Evolutionary conservation across 2,888 invertebrate species (phyloP).

Genomic region (Sesamia inferens): DNA sequence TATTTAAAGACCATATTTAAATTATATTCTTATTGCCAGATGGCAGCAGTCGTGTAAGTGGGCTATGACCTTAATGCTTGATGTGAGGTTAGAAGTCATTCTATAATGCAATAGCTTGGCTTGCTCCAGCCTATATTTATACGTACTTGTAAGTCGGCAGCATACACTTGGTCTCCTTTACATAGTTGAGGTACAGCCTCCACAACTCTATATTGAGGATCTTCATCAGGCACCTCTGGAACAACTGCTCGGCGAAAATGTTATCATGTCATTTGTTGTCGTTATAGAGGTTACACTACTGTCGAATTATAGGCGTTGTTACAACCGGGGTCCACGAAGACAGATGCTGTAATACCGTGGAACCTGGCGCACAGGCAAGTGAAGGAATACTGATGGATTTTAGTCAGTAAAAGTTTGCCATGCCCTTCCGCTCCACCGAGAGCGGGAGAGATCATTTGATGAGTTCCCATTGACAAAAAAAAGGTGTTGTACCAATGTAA

Average conservation of each 20-base stretch:
- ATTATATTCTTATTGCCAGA: too few species aligned
- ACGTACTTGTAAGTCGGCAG: conserved; percentile 97
- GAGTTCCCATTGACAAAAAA: too few species aligned
- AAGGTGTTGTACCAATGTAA: neutral
- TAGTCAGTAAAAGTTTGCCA: too few species aligned
- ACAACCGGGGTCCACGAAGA: neutral
- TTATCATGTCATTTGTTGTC: conserved; percentile 33
- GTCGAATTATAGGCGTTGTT: conserved; percentile 12
- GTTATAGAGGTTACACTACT: neutral
- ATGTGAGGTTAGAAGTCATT: neutral
- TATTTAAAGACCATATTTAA: too few species aligned
- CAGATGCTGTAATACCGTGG: too few species aligned
- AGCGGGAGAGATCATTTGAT: too few species aligned
- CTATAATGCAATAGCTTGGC: neutral
- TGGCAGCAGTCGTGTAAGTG: too few species aligned
- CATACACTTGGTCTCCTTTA: conserved; percentile 98
- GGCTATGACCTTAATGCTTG: neutral
- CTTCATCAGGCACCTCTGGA: conserved; percentile 99
- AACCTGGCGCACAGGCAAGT: too few species aligned
- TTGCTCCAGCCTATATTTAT: neutral
- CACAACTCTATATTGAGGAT: conserved; percentile 99
- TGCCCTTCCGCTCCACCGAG: too few species aligned
- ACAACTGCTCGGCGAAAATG: conserved; percentile 91
- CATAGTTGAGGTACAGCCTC: conserved; percentile 99
- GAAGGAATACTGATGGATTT: too few species aligned